phyloP scores from a whole-genome alignment of 2,888 invertebrate genomes.

The Patella depressa region DNA sequence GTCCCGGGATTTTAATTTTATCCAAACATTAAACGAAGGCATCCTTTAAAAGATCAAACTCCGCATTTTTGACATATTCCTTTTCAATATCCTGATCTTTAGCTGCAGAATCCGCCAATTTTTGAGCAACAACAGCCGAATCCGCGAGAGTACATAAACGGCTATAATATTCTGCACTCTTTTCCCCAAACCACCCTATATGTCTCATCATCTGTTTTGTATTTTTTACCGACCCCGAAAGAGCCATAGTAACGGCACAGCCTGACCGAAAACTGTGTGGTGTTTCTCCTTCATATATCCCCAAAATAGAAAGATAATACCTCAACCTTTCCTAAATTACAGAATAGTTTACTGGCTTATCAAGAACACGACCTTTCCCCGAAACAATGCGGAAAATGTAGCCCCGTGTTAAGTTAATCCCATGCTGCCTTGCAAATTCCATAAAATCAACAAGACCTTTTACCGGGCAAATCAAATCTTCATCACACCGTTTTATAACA shows the following conservation, averaged over 20 bases:
- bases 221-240: not conserved
- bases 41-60: not conserved
- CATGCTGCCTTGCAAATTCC: not conserved
- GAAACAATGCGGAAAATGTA: not conserved
- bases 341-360: not conserved
- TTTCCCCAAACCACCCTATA: not conserved
- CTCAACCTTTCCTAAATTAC: not conserved
- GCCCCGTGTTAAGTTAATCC: not conserved
- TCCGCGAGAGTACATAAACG: not conserved
- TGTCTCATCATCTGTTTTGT: not conserved
- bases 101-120: not conserved
- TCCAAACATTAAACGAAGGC: not conserved
- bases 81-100: not conserved
- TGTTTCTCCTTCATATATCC: not conserved
- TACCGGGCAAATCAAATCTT: not conserved
- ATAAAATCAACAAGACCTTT: not conserved
- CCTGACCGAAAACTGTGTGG: constrained; percentile 10
- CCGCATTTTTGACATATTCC: not conserved
- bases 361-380: not conserved
- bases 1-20: too few relatives aligned
- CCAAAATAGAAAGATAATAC: not conserved
- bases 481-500: not conserved
- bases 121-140: not conserved
- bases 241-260: not conserved
- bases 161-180: not conserved